Evolutionary conservation across 2,888 invertebrate species (phyloP).

Genomic region (Esperia sulphurella): DNA sequence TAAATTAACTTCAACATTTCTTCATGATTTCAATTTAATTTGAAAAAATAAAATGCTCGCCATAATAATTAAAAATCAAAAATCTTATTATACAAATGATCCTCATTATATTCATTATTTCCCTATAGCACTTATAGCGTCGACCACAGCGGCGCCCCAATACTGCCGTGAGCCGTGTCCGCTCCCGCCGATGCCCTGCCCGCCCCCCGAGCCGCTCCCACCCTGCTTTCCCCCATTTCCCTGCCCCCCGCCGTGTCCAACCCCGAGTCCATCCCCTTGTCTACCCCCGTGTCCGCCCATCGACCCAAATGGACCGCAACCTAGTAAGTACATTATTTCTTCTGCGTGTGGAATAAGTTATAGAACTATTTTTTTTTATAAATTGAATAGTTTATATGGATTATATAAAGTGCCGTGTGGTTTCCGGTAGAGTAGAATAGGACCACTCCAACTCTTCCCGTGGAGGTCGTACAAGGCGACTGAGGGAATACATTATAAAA

Average conservation of each 20-base stretch:
- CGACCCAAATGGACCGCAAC: conserved; percentile 21
- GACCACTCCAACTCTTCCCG: too few species aligned
- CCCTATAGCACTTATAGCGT: conserved; percentile 48
- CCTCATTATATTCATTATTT: not conserved
- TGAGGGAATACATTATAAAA: too few species aligned
- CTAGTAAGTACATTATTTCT: conserved; percentile 29
- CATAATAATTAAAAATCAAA: too few species aligned
- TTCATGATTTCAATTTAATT: too few species aligned
- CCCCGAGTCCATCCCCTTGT: conserved; percentile 19
- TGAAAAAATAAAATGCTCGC: too few species aligned
- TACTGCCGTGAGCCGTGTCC: conserved; percentile 19
- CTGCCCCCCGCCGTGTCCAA: conserved; percentile 20
- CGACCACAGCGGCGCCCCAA: conserved; percentile 43
- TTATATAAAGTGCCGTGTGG: too few species aligned
- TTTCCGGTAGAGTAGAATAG: too few species aligned
- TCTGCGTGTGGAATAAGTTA: not conserved
- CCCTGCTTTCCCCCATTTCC: conserved; percentile 17
- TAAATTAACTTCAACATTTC: too few species aligned
- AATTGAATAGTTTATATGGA: too few species aligned
- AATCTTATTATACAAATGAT: too few species aligned
- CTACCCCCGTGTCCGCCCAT: conserved; percentile 17
- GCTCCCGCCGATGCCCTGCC: conserved; percentile 14
- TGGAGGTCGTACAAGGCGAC: too few species aligned
- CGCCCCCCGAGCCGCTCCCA: conserved; percentile 3
- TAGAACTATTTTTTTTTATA: too few species aligned